Conservation (phyloP, 2,113 vertebrate genomes). For the Sigmodon hispidus region DNA sequence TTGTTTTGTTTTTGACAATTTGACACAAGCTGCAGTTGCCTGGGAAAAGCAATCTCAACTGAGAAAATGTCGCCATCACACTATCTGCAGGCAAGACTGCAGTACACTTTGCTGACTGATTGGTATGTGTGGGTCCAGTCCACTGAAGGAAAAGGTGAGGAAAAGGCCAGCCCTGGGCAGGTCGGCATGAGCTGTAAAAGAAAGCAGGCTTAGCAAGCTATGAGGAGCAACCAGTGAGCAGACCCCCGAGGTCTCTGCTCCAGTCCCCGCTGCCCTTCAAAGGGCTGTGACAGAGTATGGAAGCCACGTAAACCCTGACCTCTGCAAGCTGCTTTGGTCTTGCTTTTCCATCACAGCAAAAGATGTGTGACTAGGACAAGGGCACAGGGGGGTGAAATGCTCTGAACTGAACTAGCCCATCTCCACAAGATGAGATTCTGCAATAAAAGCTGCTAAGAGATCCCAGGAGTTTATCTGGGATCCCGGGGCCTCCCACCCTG, state of each 20-base stretch:
- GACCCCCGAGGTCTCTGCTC: too few species aligned
- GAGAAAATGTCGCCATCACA: neutral
- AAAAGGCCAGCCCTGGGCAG: neutral
- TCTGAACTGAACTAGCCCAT: neutral
- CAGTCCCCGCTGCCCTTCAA: neutral
- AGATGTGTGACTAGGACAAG: neutral
- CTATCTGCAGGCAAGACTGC: neutral
- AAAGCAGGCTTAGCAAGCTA: neutral
- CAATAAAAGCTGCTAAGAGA: neutral
- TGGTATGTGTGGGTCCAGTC: neutral
- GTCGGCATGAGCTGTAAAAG: too few species aligned
- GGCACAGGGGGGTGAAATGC: neutral
- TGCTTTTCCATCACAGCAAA: neutral
- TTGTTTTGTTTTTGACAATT: neutral
- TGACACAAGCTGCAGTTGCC: neutral
- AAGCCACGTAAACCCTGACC: neutral
- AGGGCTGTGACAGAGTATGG: neutral
- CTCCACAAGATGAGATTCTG: neutral
- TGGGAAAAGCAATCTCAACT: neutral
- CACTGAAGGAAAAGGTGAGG: neutral
- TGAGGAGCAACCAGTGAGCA: too few species aligned
- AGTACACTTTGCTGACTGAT: neutral
- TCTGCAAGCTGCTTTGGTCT: neutral
- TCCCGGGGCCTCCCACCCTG: too few species aligned
- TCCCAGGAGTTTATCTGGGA: too few species aligned